These are phyloP conservation scores for Orchesellides sinensis DNA, from an alignment of 2,888 invertebrate species.

Conservation along the genomic window DNA sequence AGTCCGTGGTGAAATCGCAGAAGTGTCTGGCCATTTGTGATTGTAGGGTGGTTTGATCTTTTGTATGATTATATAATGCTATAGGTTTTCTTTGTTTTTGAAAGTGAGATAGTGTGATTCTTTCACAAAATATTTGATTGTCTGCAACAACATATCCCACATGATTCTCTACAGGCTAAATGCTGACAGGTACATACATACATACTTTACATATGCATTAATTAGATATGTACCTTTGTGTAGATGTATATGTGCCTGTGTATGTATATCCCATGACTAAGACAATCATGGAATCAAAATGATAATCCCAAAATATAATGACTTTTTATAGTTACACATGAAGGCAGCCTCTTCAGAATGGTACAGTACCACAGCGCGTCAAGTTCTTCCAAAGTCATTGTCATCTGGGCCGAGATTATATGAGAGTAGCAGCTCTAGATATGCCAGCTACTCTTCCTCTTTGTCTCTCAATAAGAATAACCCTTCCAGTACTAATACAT, in stretches of 20 bases:
- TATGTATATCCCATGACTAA: background rate
- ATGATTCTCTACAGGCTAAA: conserved; percentile 29
- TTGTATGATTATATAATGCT: background rate
- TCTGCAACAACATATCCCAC: background rate
- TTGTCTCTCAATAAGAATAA: conserved; percentile 1
- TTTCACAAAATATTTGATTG: background rate
- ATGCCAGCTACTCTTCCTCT: conserved; percentile 24
- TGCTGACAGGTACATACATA: conserved; percentile 39
- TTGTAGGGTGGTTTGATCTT: background rate
- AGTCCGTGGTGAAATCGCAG: too few species aligned
- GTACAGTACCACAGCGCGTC: conserved; percentile 48
- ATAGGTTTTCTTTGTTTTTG: background rate
- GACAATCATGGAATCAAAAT: background rate
- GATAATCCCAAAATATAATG: too few species aligned
- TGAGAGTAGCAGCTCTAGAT: background rate
- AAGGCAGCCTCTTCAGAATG: conserved; percentile 62
- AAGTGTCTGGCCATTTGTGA: too few species aligned
- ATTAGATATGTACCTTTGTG: background rate
- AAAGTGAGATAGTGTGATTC: background rate
- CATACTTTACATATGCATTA: background rate
- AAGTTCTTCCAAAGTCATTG: conserved; percentile 28
- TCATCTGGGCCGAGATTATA: conserved; percentile 25
- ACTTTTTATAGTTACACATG: conserved; percentile 44
- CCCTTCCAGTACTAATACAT: background rate
- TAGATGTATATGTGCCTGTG: too few species aligned